Evolutionary conservation across 1,140 invertebrate species (phyloP), one percentile per base, ranked within the genome.

Genomic region (Bombus superbus): DNA sequence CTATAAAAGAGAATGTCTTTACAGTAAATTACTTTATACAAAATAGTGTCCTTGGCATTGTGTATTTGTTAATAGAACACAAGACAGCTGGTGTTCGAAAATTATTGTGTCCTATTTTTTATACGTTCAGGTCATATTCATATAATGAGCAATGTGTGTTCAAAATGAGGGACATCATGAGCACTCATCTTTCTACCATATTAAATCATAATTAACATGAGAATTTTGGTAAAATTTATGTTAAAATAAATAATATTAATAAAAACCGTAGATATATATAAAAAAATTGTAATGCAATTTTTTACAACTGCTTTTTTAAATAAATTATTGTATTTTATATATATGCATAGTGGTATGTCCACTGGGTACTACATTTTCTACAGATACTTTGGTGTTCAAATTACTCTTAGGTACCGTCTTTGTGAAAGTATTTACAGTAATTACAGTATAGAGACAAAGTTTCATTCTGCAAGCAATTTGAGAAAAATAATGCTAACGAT

Each of bases 1-100:
- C 71, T 80, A 83, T 66, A 83, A 86, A 89, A 86, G 53, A 18
- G 53, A 18, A 69, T 72, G 80, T 83, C 35, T 72, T 38, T 86
- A 57, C 80, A 64, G 28, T 79, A 85, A 35, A 40, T 77, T 40
- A 53, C 62, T 86, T 83, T 89, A 44, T 89, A 89, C 85, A 89
- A 89, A 89, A 81, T 80, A 83, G 73, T 83, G 57, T 89, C 75
- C 87, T 89, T 88, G 84, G 87, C 76, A 83, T 86, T 69, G 72
- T 75, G 57, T 22, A 22, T 77, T 25, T 72, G 35, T 71, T 32
- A 25, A 71, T 75, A 66, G 10, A 77, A 44, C 68, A 68, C 57
- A 81, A 47, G n/a, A 85, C 47, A 71, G 44, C 18, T 72, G 28
- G 40, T 81, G 40, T 77, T 72, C 35, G 18, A 78, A 71, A 74